Base-by-base conservation (phyloP, 2,888 invertebrate species). In the Drosophila monieri region DNA sequence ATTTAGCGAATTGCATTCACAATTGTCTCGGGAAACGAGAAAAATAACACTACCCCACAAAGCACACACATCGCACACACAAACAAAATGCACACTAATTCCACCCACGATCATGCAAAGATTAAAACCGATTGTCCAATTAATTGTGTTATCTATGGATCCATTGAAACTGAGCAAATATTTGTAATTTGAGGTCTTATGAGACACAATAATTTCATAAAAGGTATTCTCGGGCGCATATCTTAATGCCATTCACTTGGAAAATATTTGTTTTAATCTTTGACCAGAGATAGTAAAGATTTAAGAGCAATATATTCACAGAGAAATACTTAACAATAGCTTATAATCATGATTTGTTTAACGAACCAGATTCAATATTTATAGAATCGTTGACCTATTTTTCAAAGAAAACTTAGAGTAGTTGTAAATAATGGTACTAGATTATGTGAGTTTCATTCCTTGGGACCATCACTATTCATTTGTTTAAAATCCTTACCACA, bases 1-100 rank as follows among this genome's bases (percentile, higher is more conserved):
- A 61, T 78, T 83, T 69, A 54, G 68, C 56, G 49, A 69, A 53
- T 23, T 57, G 32, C 43, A 49, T 66, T 48, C 23, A 12, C 43
- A 48, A 30, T 37, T 32, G 15, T 47, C 15, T 48, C 51, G 10
- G 9, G 43, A 53, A 52, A 23, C 18, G 39, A 39, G 47, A 47
- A 15, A 21, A 43, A 8, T 47, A 39, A 46, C 27, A 37, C 44
- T 56, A 39, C 23, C 23, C 65, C 56, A 64, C 30, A 23, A 12
- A 51, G 39, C 51, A 37, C 55, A 35, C 43, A 49, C 18, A 35
- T 44, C 35, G 25, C 10, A 9, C 12, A 5, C 32, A 52, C 41
- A 43, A 9, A 35, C 27, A 37, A 30, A 14, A 12, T 30, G 23
- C 23, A 47, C 46, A 25, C 46, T 15, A 23, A 21, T 30, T 35